Evolutionary conservation across 2,113 vertebrate species (phyloP).

Genomic region (Sorex fumeus): DNA sequence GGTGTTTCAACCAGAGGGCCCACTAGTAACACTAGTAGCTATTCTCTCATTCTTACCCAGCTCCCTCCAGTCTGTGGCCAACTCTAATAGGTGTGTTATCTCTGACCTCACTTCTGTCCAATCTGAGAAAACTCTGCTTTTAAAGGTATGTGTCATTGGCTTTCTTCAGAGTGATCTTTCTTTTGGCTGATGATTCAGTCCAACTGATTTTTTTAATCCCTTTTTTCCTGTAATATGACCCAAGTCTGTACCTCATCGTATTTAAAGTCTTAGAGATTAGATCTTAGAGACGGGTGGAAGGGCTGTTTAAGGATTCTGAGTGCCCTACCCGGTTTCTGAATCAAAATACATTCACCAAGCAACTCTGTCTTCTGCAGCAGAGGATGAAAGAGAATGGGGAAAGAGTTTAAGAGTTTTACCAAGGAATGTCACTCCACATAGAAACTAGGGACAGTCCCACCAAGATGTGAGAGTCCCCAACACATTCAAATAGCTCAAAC

Average conservation of each 20-base stretch:
- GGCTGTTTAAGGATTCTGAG: no score
- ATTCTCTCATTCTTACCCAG: fast-evolving
- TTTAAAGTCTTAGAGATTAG: not conserved
- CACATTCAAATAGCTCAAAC: not conserved
- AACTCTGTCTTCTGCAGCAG: not conserved
- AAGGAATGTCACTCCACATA: not conserved
- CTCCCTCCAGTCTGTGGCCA: not conserved
- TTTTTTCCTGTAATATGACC: not conserved
- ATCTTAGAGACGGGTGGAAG: no score
- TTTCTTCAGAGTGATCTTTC: not conserved
- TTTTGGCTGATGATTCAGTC: not conserved
- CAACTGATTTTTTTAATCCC: not conserved
- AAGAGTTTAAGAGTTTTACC: not conserved
- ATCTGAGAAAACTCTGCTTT: not conserved
- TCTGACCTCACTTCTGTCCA: not conserved
- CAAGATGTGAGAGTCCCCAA: not conserved
- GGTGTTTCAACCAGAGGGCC: no score
- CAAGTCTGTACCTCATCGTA: not conserved
- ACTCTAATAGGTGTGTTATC: not conserved
- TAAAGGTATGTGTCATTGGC: not conserved
- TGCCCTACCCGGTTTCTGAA: not conserved
- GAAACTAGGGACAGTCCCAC: not conserved
- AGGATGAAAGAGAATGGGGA: not conserved
- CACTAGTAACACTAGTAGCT: not conserved
- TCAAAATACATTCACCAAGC: not conserved